Base-by-base conservation (phyloP, 2,113 vertebrate genomes). In the Dromas ardeola region DNA sequence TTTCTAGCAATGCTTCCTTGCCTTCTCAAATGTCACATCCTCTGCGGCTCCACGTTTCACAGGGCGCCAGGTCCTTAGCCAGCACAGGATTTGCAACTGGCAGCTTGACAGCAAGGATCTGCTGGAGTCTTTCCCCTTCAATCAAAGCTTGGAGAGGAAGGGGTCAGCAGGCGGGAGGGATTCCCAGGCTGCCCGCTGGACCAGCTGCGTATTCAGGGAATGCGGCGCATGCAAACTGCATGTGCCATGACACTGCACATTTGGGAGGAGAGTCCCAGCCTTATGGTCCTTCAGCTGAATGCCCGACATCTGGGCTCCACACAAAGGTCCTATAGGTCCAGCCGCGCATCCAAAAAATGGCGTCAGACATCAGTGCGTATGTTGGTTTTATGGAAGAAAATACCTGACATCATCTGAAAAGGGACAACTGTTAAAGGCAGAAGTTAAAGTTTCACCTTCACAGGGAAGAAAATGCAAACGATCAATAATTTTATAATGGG, bases 351-450 rank as follows among this genome's bases (percentile, higher is more conserved):
- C 2, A 2, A 55, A 66, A 86, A 29, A 30, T 6, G 15, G 1
- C 2, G 15, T 16, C 27, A 67, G 65, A n/a, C 13, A 32, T 15
- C 5, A 0, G 0, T 5, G 13, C 1, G 0, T 2, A 25, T 1
- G 5, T 0, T 45, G 71, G 4, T 9, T 65, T 74, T 4, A n/a
- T 17, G 12, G 15, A 47, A 62, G 50, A 62, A 90, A 90, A 66
- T 0, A 50, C 36, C 4, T 47, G 49, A 29, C 49, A 29, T 18
- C n/a, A 29, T 4, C 56, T 61, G 86, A 69, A 43, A 69, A 50
- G 4, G 40, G 25, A 36, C 13, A 56, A 12, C 17, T 1, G 0
- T 27, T 38, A 45, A 63, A 72, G 3, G 20, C 18, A 43, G 50
- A 15, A 80, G 76, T 12, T 52, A 50, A 49, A 23, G 38, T 47